phyloP scores from a whole-genome alignment of 53 echinoderm and acorn worm genomes.

The Holothuria leucospilota region DNA sequence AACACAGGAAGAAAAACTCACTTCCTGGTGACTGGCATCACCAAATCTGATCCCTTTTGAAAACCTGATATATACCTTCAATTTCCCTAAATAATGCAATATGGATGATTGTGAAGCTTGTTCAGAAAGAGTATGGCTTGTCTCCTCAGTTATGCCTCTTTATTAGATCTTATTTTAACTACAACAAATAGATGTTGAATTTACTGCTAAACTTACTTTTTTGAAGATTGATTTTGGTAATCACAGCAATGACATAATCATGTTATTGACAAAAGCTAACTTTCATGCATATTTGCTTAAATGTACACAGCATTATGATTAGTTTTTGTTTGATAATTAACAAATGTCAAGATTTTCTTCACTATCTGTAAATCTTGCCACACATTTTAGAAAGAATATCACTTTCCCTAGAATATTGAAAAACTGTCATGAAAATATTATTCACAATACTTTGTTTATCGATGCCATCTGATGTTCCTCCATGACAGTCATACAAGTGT shows the following conservation, averaged over 20 bases:
- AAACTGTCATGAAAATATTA: background rate
- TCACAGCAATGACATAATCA: no score
- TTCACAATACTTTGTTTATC: conserved; percentile 11
- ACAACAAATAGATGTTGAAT: background rate
- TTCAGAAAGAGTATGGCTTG: background rate
- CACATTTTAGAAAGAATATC: background rate
- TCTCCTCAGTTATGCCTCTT: background rate
- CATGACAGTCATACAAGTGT: background rate
- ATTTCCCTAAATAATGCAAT: background rate
- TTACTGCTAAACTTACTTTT: background rate
- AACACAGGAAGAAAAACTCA: no score
- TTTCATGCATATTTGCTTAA: no score
- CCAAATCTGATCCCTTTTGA: no score
- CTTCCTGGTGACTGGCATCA: no score
- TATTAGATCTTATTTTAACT: no score
- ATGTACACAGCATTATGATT: no score
- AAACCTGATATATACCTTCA: no score
- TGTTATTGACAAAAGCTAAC: no score
- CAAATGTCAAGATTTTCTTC: background rate
- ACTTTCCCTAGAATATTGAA: background rate
- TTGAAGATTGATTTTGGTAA: no score
- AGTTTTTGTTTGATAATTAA: no score
- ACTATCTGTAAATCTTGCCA: background rate
- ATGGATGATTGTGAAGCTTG: background rate
- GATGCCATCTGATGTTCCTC: conserved; percentile 3